phyloP scores from a whole-genome alignment of 2,797 vertebrate genomes.

The Denticeps clupeoides region DNA sequence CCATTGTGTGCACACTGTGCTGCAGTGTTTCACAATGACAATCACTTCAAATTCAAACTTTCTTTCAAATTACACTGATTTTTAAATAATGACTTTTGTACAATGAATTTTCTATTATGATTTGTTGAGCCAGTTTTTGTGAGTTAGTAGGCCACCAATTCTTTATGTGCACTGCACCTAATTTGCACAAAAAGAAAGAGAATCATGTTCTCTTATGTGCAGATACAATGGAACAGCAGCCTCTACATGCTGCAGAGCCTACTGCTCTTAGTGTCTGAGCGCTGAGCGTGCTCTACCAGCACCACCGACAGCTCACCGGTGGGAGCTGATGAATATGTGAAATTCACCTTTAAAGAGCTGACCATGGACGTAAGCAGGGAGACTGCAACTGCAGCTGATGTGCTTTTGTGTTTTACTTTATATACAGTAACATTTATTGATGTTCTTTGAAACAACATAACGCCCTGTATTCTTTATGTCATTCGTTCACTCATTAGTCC shows the following conservation, averaged over 20 bases:
- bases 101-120: no score
- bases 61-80: no score
- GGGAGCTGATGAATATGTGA: slow-evolving; percentile 12
- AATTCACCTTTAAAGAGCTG: slow-evolving; percentile 12
- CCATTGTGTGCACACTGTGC: no score
- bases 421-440: slow-evolving; percentile 1
- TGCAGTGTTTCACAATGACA: no score
- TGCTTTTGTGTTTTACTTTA: neutral
- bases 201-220: slow-evolving; percentile 18
- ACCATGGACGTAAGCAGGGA: slow-evolving; percentile 8
- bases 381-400: slow-evolving; percentile 14
- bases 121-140: no score
- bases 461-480: slow-evolving; percentile 5
- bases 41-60: no score
- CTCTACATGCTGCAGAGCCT: slow-evolving; percentile 15
- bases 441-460: slow-evolving; percentile 8
- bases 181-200: slow-evolving; percentile 6
- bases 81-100: no score
- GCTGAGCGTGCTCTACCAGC: slow-evolving; percentile 7
- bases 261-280: slow-evolving; percentile 5
- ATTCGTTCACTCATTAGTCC: neutral
- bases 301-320: slow-evolving; percentile 12
- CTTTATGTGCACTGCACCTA: no score
- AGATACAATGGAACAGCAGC: slow-evolving; percentile 19
- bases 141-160: no score